Evolutionary conservation across 1,140 invertebrate species (phyloP), one percentile per base, ranked within the genome.

Genomic region (Saccostrea glomerata): DNA sequence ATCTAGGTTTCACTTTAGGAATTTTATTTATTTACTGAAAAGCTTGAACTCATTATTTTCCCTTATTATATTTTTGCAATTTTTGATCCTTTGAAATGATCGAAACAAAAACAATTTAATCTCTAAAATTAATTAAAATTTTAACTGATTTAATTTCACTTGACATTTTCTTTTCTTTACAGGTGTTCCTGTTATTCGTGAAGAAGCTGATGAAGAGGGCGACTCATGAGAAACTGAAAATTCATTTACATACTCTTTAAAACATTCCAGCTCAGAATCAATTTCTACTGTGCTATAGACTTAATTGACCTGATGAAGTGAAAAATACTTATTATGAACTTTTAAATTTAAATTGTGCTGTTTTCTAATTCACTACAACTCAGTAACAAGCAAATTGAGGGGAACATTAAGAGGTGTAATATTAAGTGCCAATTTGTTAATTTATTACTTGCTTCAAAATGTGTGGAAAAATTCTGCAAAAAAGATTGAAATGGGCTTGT

Each of bases 181-280:
- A 92, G 92, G 92, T 58, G 88, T 90, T 6, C 90, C 92, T 54
- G 89, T 92, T 58, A 91, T 92, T n/a, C 30, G 92, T 86, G 88
- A 90, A 56, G 91, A 92, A 82, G 90, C 91, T n/a, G 90, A 92
- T 9, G 90, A 92, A n/a, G 60, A 89, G 84, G 55, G 66, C 11
- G 55, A 84, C 36, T 82, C 13, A 25, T 36, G 40, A 77, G 5
- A 17, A 63, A n/a, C n/a, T 63, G 17, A 20, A n/a, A 63, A 20
- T 63, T 63, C 58, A 20, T 20, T 63, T 20, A 2, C 15, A 5
- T 63, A 63, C n/a, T 63, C 58, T 0, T n/a, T 0, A 7, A 47
- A 63, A 63, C 58, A 20, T 63, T 63, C 58, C 58, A 63, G 58
- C 58, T 5, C 3, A 63, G 17, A n/a, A 0, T 63, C 0, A 17